Percentiles rank a stretch among this genome's conserved stretches.
Conservation (phyloP, 2,797 vertebrate species). For the Tapirus indicus region DNA sequence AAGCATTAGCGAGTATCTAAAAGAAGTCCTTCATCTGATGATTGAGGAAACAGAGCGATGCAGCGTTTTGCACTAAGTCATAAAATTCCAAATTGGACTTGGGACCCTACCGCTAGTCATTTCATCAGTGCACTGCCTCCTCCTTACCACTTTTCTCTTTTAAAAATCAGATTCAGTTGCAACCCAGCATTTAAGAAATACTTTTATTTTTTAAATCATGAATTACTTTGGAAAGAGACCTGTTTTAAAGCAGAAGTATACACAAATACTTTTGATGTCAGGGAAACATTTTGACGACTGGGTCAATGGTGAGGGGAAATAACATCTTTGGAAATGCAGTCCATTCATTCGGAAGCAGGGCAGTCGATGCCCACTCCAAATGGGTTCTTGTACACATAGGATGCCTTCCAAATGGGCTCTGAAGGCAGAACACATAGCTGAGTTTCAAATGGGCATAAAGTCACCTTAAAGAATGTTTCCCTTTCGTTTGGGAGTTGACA, state of each 20-base stretch:
- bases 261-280: not conserved
- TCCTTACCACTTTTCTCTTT: not conserved
- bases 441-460: constrained; percentile 66
- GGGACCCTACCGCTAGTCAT: not conserved
- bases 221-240: not conserved
- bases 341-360: not conserved
- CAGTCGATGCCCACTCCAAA: accelerated
- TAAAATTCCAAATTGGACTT: not conserved
- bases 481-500: constrained; percentile 62
- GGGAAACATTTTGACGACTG: not conserved
- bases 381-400: not conserved
- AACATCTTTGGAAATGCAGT: not conserved
- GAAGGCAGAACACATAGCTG: not conserved
- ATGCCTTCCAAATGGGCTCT: constrained; percentile 33
- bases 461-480: constrained; percentile 49
- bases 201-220: not conserved
- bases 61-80: not conserved
- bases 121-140: not conserved
- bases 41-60: not conserved
- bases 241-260: constrained; percentile 25
- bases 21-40: not conserved
- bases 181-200: not conserved
- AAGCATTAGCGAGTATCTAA: not conserved
- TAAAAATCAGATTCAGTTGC: not conserved
- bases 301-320: not conserved